A percentile compares a stretch with the other conserved stretches of the same genome.
These are phyloP conservation scores for Mythimna lalbum DNA, from an alignment of 2,888 invertebrate genomes.

Conservation along the genomic window DNA sequence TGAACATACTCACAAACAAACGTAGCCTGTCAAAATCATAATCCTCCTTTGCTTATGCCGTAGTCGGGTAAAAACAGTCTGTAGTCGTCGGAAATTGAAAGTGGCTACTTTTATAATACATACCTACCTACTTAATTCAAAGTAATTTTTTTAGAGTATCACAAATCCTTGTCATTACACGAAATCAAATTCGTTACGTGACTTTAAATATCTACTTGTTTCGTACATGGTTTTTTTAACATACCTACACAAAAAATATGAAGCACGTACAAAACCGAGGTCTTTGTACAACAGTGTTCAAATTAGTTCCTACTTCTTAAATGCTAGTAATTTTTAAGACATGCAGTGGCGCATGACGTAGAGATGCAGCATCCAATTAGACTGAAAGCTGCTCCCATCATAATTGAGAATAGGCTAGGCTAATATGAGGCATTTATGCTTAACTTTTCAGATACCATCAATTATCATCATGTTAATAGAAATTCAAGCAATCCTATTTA, in stretches of 20 bases:
- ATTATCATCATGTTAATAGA: no score
- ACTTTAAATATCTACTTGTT: constrained; percentile 32
- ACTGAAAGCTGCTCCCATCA: neutral
- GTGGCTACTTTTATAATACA: no score
- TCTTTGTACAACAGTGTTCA: constrained; percentile 17
- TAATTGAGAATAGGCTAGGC: no score
- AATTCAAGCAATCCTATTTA: neutral
- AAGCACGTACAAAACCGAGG: constrained; percentile 44
- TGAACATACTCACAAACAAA: no score
- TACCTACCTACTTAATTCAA: no score
- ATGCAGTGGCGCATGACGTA: neutral
- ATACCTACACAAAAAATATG: constrained; percentile 28
- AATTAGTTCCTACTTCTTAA: constrained; percentile 14
- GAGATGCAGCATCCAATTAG: neutral
- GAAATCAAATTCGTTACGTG: constrained; percentile 63
- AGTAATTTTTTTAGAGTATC: neutral
- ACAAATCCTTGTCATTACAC: constrained; percentile 53
- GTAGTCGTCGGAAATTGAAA: no score
- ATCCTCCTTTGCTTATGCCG: no score
- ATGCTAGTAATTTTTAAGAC: no score
- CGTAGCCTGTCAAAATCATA: no score
- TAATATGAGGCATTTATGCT: no score
- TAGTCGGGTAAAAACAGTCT: no score
- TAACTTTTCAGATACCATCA: no score
- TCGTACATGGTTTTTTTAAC: constrained; percentile 26